phyloP scores from a whole-genome alignment of 2,797 vertebrate species.

The Eulemur mongoz region DNA sequence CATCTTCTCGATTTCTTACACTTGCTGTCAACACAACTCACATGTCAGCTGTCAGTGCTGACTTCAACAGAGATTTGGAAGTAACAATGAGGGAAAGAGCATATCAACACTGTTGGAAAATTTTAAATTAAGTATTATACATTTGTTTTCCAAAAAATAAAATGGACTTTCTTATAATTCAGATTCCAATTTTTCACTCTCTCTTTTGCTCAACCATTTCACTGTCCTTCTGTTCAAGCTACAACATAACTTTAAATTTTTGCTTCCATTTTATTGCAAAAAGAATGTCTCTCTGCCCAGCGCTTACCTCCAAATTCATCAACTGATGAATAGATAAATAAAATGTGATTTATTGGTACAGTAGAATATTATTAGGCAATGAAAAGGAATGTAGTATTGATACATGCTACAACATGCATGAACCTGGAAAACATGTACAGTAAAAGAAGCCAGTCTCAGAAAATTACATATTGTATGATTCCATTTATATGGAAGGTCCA shows the following conservation, averaged over 20 bases:
- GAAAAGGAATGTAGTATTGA: background rate
- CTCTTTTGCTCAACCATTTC: background rate
- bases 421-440: background rate
- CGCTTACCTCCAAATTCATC: background rate
- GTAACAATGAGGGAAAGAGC: background rate
- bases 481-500: background rate
- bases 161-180: background rate
- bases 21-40: background rate
- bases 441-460: background rate
- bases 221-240: background rate
- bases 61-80: background rate
- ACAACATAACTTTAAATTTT: background rate
- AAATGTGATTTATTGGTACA: background rate
- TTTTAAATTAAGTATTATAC: background rate
- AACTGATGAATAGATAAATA: background rate
- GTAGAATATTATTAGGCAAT: constrained; percentile 4
- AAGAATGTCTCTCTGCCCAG: background rate
- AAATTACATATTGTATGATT: background rate
- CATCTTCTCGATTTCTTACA: background rate
- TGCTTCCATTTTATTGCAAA: background rate
- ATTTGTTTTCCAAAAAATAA: background rate
- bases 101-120: background rate
- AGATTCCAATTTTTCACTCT: background rate
- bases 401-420: background rate
- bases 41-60: background rate